These are phyloP conservation scores for Lepidurus couesii DNA, from an alignment of 1,140 invertebrate species.

Conservation along the genomic window DNA sequence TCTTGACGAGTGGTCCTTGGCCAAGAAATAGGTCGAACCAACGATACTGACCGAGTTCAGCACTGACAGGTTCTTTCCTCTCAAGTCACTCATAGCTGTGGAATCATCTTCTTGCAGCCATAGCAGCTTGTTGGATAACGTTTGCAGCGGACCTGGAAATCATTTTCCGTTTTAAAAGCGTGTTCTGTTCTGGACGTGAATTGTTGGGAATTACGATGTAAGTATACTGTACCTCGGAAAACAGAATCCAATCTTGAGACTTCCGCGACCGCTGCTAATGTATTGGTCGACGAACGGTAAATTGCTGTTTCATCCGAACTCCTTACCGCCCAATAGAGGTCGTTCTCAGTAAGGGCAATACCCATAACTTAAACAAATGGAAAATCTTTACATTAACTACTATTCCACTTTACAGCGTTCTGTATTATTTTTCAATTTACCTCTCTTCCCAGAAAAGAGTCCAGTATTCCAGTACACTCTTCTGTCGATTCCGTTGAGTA, in stretches of 20 bases:
- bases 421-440: conserved; percentile 42
- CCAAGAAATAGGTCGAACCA: conserved; percentile 62
- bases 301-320: conserved; percentile 56
- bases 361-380: conserved; percentile 60
- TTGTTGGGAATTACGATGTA: neutral
- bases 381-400: conserved; percentile 49
- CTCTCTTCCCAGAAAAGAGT: conserved; percentile 70
- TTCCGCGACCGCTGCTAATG: neutral
- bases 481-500: conserved; percentile 69
- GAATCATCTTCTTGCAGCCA: conserved; percentile 72
- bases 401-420: conserved; percentile 49
- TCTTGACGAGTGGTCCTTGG: conserved; percentile 64
- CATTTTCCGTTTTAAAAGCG: neutral
- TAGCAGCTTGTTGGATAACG: conserved; percentile 69
- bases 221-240: conserved; percentile 34
- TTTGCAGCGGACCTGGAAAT: conserved; percentile 57
- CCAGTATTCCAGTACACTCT: conserved; percentile 64
- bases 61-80: conserved; percentile 65
- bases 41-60: conserved; percentile 57
- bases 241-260: conserved; percentile 33
- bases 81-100: conserved; percentile 69
- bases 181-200: neutral
- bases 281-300: neutral
- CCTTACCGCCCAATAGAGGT: conserved; percentile 71
- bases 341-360: conserved; percentile 64